Evolutionary conservation across 2,113 vertebrate genomes (phyloP).

Genomic region (Benitochromis conjunctus): DNA sequence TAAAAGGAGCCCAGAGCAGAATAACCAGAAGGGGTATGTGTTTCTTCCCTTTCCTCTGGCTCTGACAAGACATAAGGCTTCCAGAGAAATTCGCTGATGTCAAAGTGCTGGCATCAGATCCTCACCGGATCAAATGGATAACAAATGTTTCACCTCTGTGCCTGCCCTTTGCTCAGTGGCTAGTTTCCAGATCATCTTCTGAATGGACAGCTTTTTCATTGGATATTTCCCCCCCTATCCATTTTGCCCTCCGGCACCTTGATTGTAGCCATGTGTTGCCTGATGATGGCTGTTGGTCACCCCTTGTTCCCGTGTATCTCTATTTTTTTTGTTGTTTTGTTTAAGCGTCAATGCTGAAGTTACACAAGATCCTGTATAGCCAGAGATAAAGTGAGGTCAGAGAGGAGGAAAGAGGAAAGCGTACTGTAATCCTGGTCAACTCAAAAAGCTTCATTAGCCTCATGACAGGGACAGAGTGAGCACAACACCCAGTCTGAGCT

Average conservation of each 20-base stretch:
- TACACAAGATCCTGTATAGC: slow-evolving; percentile 24
- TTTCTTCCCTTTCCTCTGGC: slow-evolving; percentile 17
- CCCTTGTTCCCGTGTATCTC: slow-evolving; percentile 1
- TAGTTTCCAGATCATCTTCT: slow-evolving; percentile 29
- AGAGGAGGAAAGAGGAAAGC: background rate
- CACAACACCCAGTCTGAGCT: background rate
- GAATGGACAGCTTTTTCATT: slow-evolving; percentile 50
- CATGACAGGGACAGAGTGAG: background rate
- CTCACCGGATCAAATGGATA: slow-evolving; percentile 51
- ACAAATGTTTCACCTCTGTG: slow-evolving; percentile 55
- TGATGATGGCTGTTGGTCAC: slow-evolving; percentile 10
- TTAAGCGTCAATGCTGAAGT: slow-evolving; percentile 42
- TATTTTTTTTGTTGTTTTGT: slow-evolving; percentile 39
- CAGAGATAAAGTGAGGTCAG: slow-evolving; percentile 43
- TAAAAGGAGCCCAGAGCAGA: slow-evolving; percentile 29
- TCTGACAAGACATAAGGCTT: background rate
- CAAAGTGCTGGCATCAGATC: slow-evolving; percentile 49
- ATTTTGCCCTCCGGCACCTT: slow-evolving; percentile 34
- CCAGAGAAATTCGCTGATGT: slow-evolving; percentile 41
- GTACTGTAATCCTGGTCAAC: background rate
- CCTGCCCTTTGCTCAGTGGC: slow-evolving; percentile 4
- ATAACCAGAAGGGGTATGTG: slow-evolving; percentile 12
- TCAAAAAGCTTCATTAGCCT: background rate
- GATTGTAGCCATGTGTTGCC: slow-evolving; percentile 67
- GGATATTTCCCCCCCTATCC: slow-evolving; percentile 28